Percentiles rank a stretch among this genome's conserved stretches.
These are phyloP conservation scores for Podotricha telesiphe DNA, from an alignment of 2,888 invertebrate species.

Conservation along the genomic window DNA sequence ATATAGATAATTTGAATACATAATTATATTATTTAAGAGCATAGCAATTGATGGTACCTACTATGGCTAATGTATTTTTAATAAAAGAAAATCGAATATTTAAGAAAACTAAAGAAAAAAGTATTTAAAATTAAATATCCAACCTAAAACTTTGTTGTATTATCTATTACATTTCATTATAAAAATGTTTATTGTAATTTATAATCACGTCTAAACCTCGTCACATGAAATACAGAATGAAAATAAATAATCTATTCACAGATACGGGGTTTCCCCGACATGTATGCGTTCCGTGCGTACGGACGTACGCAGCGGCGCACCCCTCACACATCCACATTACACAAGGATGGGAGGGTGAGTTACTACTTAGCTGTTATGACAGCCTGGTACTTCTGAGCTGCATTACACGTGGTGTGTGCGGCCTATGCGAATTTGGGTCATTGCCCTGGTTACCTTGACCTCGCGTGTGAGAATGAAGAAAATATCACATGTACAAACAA, in stretches of 20 bases:
- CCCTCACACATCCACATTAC: conserved; percentile 78
- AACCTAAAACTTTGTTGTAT: background rate
- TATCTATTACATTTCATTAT: background rate
- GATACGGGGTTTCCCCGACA: conserved; percentile 86
- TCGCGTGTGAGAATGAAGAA: background rate
- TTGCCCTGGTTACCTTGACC: conserved; percentile 30
- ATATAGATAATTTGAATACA: too few species aligned
- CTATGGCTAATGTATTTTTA: too few species aligned
- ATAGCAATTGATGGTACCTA: too few species aligned
- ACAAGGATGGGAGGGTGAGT: conserved; percentile 85
- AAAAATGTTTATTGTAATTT: background rate
- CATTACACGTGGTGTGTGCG: conserved; percentile 58
- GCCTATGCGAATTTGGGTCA: conserved; percentile 36
- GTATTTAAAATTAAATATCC: background rate
- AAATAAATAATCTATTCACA: conserved; percentile 55
- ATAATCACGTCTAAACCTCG: background rate
- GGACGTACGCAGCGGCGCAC: conserved; percentile 84
- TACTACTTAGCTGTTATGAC: conserved; percentile 45
- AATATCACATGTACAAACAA: too few species aligned
- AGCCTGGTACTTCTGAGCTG: conserved; percentile 60
- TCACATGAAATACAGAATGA: background rate
- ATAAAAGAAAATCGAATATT: too few species aligned
- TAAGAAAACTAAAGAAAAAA: too few species aligned
- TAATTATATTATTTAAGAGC: too few species aligned
- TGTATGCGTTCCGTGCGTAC: conserved; percentile 86